These are phyloP conservation scores for Drosophila dives DNA, from an alignment of 2,888 invertebrate species.

Conservation along the genomic window DNA sequence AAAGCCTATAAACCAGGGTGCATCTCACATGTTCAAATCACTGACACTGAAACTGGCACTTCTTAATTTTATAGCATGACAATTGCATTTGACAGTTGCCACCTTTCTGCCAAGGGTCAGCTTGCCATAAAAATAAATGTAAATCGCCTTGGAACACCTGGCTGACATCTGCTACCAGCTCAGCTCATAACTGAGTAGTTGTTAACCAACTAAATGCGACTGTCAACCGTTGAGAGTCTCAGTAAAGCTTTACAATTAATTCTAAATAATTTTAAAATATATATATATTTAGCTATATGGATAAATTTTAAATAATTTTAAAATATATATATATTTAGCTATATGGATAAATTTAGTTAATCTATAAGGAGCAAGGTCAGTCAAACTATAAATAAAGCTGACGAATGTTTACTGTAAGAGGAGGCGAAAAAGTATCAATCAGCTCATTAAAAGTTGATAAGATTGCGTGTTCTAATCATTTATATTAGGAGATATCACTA, in stretches of 20 bases:
- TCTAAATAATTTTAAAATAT: too few species aligned
- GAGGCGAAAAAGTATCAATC: background rate
- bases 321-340: background rate
- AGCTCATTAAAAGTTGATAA: constrained; percentile 27
- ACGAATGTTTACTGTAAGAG: constrained; percentile 6
- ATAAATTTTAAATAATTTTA: too few species aligned
- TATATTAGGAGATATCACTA: background rate
- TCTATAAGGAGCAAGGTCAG: constrained; percentile 12
- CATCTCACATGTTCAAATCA: constrained; percentile 28
- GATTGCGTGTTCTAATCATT: constrained; percentile 26
- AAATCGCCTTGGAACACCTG: constrained; percentile 22
- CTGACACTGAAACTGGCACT: background rate
- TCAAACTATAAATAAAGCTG: constrained; percentile 26
- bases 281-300: background rate
- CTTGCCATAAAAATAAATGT: constrained; percentile 17
- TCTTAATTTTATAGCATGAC: constrained; percentile 34
- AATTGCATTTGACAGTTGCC: constrained; percentile 13
- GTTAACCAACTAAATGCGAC: constrained; percentile 12
- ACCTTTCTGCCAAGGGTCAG: constrained; percentile 18
- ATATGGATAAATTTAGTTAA: background rate
- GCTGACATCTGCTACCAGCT: constrained; percentile 21
- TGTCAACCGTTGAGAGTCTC: constrained; percentile 3
- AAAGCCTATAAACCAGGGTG: constrained; percentile 4
- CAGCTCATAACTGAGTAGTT: constrained; percentile 10
- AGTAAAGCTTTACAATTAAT: background rate